Percentiles rank a stretch among this genome's conserved stretches.
phyloP scores from a whole-genome alignment of 2,888 invertebrate species.

The Volucella bombylans region DNA sequence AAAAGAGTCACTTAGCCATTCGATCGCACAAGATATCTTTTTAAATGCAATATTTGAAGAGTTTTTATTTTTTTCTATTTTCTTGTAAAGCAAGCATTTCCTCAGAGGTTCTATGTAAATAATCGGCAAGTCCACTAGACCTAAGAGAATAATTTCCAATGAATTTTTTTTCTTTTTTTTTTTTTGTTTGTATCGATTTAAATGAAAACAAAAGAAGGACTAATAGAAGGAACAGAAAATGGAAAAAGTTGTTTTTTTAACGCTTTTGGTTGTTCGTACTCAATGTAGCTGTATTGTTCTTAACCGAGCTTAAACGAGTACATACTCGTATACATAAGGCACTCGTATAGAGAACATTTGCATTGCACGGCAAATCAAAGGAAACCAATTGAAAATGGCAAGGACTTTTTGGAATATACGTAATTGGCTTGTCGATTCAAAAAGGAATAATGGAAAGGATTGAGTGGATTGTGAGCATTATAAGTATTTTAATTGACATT shows the following conservation, averaged over 20 bases:
- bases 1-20: too few species aligned
- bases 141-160: too few species aligned
- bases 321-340: neutral
- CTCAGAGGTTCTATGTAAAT: too few species aligned
- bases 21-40: too few species aligned
- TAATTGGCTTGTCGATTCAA: neutral
- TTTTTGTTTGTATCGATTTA: neutral
- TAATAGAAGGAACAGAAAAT: neutral
- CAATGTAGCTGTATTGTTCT: conserved; percentile 9
- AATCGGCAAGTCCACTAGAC: too few species aligned
- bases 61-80: too few species aligned
- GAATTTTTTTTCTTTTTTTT: neutral
- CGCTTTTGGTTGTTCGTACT: conserved; percentile 8
- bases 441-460: neutral
- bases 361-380: conserved; percentile 14
- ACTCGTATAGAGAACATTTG: neutral
- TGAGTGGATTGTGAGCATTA: neutral
- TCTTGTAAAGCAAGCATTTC: too few species aligned
- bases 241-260: neutral
- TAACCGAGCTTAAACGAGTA: conserved; percentile 20
- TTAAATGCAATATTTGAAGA: too few species aligned
- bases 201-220: neutral
- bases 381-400: conserved; percentile 1
- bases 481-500: neutral
- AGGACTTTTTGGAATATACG: conserved; percentile 1